These are phyloP conservation scores for Bovichtus diacanthus DNA, from an alignment of 2,797 vertebrate genomes.

Conservation along the genomic window DNA sequence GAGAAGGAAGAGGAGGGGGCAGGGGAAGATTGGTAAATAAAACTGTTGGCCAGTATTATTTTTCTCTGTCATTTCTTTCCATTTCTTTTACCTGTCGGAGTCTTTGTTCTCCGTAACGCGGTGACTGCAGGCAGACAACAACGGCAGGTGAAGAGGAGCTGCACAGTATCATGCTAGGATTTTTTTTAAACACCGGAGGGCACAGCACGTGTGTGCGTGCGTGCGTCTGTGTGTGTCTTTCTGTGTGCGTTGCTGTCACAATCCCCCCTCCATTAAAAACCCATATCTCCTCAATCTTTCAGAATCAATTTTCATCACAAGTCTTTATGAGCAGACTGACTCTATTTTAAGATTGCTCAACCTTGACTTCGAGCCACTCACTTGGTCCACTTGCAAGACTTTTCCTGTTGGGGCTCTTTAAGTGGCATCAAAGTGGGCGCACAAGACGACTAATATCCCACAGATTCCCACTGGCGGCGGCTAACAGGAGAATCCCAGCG, in stretches of 20 bases:
- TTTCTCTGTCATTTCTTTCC: constrained; percentile 35
- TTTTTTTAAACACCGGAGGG: constrained; percentile 37
- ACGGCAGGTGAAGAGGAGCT: constrained; percentile 43
- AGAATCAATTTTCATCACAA: constrained; percentile 64
- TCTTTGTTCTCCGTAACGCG: constrained; percentile 55
- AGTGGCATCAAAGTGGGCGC: constrained; percentile 49
- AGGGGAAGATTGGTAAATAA: constrained; percentile 78
- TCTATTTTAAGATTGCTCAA: constrained; percentile 49
- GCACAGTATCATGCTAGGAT: constrained; percentile 31
- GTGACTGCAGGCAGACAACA: constrained; percentile 57
- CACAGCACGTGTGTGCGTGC: not conserved
- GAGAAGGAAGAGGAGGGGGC: constrained; percentile 53
- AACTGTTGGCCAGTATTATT: constrained; percentile 73
- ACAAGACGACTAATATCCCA: constrained; percentile 19
- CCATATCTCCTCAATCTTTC: constrained; percentile 61
- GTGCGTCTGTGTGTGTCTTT: not conserved
- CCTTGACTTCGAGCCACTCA: constrained; percentile 45
- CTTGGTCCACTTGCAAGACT: constrained; percentile 38
- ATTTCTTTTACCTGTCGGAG: constrained; percentile 40
- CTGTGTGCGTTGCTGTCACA: not conserved
- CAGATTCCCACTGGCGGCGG: constrained; percentile 23
- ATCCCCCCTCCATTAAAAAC: constrained; percentile 50
- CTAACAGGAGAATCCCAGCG: constrained; percentile 30
- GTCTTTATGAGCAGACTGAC: constrained; percentile 29
- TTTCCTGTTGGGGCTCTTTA: constrained; percentile 44